Conservation (phyloP, 2,888 invertebrate genomes). For the Danaus chrysippus region DNA sequence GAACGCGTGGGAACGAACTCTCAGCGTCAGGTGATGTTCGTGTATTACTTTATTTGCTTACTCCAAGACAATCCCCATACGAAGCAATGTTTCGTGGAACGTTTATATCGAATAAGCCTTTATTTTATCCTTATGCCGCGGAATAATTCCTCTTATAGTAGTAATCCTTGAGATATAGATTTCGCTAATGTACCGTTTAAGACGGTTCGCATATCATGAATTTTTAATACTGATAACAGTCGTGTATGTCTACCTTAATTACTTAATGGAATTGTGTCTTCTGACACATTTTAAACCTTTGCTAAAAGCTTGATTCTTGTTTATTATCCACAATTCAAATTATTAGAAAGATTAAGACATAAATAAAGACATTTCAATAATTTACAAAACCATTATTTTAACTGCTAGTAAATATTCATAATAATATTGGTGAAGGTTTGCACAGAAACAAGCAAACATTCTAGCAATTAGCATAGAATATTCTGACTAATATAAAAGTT, state of each 20-base stretch:
- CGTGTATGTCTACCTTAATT: slow-evolving; percentile 6
- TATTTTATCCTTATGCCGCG: slow-evolving; percentile 55
- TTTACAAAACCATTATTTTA: not conserved
- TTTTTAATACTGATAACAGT: slow-evolving; percentile 9
- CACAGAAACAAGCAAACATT: not conserved
- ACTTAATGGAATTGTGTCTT: slow-evolving; percentile 7
- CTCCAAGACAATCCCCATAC: slow-evolving; percentile 46
- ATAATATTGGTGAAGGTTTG: not conserved
- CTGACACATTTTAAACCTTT: not conserved
- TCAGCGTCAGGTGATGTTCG: slow-evolving; percentile 54
- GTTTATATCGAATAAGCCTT: slow-evolving; percentile 57
- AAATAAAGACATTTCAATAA: not conserved
- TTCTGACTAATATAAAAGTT: slow-evolving; percentile 8
- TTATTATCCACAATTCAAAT: not conserved
- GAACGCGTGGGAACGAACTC: slow-evolving; percentile 58
- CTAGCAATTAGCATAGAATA: not conserved
- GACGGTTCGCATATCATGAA: slow-evolving; percentile 23
- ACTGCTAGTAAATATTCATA: not conserved
- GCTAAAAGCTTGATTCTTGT: not conserved
- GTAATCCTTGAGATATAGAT: slow-evolving; percentile 31
- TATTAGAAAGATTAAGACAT: slow-evolving; percentile 1
- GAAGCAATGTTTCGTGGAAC: slow-evolving; percentile 48
- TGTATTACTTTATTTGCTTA: slow-evolving; percentile 59
- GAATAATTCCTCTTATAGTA: slow-evolving; percentile 44
- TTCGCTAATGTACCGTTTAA: slow-evolving; percentile 29